A percentile compares a stretch with the other conserved stretches of the same genome.
These are phyloP conservation scores for Carollia perspicillata DNA, from an alignment of 2,113 vertebrate genomes.

Conservation along the genomic window DNA sequence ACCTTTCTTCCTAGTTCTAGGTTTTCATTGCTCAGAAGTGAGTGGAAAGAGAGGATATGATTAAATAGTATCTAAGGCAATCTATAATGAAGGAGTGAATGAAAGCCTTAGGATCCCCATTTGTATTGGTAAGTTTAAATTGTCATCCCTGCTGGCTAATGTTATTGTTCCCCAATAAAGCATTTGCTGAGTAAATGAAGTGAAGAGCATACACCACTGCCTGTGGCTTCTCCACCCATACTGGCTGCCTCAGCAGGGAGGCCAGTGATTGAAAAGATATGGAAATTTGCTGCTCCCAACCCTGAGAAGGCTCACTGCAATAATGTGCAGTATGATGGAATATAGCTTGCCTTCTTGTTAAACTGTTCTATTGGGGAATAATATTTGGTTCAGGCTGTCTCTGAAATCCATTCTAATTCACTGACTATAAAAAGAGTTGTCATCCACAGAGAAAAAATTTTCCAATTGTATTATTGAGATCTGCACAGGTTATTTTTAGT, in stretches of 20 bases:
- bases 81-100: conserved; percentile 4
- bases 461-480: neutral
- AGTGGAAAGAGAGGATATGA: neutral
- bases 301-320: neutral
- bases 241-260: neutral
- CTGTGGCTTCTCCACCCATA: neutral
- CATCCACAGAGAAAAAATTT: neutral
- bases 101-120: conserved; percentile 1
- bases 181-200: conserved; percentile 45
- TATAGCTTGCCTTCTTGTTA: neutral
- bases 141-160: neutral
- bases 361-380: neutral
- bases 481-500: conserved; percentile 6
- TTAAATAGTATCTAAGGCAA: conserved; percentile 1
- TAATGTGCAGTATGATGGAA: neutral
- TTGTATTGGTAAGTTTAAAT: conserved; percentile 29
- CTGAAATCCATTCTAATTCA: neutral
- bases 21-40: neutral
- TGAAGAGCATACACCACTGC: neutral
- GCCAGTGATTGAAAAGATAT: conserved; percentile 28
- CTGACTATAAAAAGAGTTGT: neutral
- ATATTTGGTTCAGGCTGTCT: neutral
- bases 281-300: neutral
- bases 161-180: neutral
- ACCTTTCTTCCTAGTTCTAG: neutral